These are phyloP conservation scores for Nomada fucata DNA, from an alignment of 2,888 invertebrate genomes.

Conservation along the genomic window DNA sequence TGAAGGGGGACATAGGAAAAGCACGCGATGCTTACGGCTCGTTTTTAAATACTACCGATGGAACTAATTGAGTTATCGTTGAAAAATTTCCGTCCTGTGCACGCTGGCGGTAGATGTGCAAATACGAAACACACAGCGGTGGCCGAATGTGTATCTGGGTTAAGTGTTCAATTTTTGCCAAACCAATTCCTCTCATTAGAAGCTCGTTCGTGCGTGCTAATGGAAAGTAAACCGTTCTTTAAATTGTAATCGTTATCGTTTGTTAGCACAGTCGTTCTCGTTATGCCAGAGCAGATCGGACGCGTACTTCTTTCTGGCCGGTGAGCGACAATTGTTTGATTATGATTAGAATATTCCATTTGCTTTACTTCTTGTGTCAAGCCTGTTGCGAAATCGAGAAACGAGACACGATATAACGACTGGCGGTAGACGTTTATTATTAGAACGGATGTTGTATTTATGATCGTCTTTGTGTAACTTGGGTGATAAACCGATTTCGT, in stretches of 20 bases:
- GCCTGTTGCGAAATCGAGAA: slow-evolving; percentile 38
- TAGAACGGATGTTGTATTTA: slow-evolving; percentile 49
- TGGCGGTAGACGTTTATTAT: slow-evolving; percentile 56
- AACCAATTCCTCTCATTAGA: neutral
- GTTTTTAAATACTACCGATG: slow-evolving; percentile 24
- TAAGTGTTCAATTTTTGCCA: too few species aligned
- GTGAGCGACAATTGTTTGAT: slow-evolving; percentile 40
- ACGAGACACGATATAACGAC: slow-evolving; percentile 8
- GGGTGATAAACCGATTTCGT: slow-evolving; percentile 64
- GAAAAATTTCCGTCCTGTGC: slow-evolving; percentile 17
- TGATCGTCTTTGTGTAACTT: slow-evolving; percentile 64
- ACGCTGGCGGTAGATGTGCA: neutral
- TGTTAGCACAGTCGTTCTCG: neutral
- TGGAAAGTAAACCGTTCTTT: neutral
- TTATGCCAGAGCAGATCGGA: neutral
- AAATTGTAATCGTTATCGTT: neutral
- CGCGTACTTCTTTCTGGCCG: slow-evolving; percentile 30
- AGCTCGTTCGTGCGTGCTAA: neutral
- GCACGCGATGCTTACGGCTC: slow-evolving; percentile 20
- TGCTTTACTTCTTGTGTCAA: neutral
- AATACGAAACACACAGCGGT: neutral
- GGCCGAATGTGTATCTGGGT: neutral
- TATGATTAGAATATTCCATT: slow-evolving; percentile 36
- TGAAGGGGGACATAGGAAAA: slow-evolving; percentile 21
- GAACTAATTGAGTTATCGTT: slow-evolving; percentile 29